phyloP scores from a whole-genome alignment of 2,113 vertebrate species.

The Nycticebus coucang region DNA sequence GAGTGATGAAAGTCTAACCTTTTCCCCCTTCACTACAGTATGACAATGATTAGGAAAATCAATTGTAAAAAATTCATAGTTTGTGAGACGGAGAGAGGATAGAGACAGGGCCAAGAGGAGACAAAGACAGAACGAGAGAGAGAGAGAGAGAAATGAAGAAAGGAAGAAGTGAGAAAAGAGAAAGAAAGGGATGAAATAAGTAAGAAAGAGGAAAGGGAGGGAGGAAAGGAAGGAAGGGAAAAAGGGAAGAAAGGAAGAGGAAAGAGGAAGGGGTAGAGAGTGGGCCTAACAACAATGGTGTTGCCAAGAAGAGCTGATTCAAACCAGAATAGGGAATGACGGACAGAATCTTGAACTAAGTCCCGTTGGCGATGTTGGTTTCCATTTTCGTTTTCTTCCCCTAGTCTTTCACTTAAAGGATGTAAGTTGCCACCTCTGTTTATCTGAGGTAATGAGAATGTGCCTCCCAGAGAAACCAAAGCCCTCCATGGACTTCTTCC shows the following conservation, averaged over 20 bases:
- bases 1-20: neutral
- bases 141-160: neutral
- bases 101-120: neutral
- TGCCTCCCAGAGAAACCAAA: neutral
- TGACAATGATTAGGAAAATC: constrained; percentile 23
- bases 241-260: neutral
- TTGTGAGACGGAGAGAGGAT: neutral
- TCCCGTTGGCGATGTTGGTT: neutral
- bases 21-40: neutral
- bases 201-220: neutral
- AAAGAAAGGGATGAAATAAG: no score
- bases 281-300: neutral
- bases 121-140: neutral
- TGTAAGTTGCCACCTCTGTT: neutral
- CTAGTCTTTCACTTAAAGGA: neutral
- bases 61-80: neutral
- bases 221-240: neutral
- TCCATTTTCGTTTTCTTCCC: neutral
- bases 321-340: neutral
- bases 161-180: no score
- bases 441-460: neutral
- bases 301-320: neutral
- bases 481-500: neutral
- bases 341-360: neutral
- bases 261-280: neutral